Evolutionary conservation across 2,797 vertebrate genomes (phyloP).

Genomic region (Miichthys miiuy): DNA sequence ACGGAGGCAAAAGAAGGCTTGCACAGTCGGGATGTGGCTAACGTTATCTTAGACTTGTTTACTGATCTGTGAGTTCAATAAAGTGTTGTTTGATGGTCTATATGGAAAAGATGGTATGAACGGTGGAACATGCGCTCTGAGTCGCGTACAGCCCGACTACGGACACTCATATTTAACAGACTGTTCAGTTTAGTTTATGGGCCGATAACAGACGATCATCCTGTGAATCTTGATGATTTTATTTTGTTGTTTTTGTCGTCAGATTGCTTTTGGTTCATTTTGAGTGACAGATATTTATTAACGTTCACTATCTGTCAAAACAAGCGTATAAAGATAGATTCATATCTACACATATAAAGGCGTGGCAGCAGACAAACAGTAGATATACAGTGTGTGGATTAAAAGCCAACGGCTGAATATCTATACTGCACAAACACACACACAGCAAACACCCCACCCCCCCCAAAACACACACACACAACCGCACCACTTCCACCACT

Average conservation of each 20-base stretch:
- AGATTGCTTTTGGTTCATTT: not conserved
- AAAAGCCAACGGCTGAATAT: not conserved
- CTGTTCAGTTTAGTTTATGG: too few species aligned
- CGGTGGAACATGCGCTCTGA: too few species aligned
- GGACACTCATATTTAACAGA: not conserved
- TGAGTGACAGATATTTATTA: not conserved
- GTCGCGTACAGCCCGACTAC: too few species aligned
- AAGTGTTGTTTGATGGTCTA: too few species aligned
- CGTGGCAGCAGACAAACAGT: not conserved
- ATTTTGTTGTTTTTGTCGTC: not conserved
- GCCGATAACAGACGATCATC: rapidly evolving
- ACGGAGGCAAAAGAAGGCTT: too few species aligned
- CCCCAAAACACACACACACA: not conserved
- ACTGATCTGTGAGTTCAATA: too few species aligned
- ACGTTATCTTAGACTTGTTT: too few species aligned
- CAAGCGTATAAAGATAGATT: too few species aligned
- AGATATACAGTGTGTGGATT: not conserved
- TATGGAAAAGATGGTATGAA: too few species aligned
- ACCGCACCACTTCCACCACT: not conserved
- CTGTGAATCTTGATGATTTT: too few species aligned
- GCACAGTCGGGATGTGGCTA: too few species aligned
- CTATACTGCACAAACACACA: not conserved
- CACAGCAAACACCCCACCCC: not conserved
- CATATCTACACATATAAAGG: too few species aligned
- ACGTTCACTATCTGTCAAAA: not conserved